These are phyloP conservation scores for Xestia rhomboidea DNA, from an alignment of 2,888 invertebrate species.

Conservation along the genomic window DNA sequence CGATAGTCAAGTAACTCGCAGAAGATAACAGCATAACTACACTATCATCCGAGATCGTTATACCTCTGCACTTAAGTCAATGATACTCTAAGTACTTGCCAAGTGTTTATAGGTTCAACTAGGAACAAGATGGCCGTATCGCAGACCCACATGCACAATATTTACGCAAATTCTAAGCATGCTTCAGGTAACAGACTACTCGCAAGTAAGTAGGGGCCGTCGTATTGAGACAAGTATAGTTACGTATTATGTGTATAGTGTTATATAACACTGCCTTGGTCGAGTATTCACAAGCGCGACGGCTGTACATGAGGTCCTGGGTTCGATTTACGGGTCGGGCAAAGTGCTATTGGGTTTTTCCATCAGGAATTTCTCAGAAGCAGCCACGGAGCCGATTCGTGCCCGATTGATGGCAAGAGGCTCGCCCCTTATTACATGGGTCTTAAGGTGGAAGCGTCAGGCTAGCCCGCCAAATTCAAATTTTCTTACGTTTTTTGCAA, in stretches of 20 bases:
- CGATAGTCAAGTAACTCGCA: background rate
- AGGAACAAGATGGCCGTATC: background rate
- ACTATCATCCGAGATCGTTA: constrained; percentile 14
- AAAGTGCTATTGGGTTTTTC: background rate
- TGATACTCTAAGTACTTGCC: constrained; percentile 1
- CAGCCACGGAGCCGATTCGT: background rate
- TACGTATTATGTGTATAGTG: background rate
- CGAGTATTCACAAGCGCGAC: background rate
- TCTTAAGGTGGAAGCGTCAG: too few species aligned
- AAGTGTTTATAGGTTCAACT: constrained; percentile 2
- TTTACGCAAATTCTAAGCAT: background rate
- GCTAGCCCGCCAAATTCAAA: too few species aligned
- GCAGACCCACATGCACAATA: background rate
- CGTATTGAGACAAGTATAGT: background rate
- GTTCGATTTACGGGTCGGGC: background rate
- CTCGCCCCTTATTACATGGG: background rate
- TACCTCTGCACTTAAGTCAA: constrained; percentile 4
- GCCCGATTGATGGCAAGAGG: background rate
- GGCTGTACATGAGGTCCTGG: background rate
- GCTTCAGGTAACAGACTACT: background rate
- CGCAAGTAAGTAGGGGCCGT: background rate
- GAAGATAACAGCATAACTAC: background rate
- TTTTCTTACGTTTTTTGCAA: too few species aligned
- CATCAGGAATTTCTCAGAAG: background rate
- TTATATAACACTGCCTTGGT: background rate